Evolutionary conservation across 2,113 vertebrate genomes (phyloP).

Genomic region (rat (Rattus norvegicus)): GRCr8 NC_086025.1:57043001-57043500

Average conservation of each 20-base stretch:
- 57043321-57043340: not conserved
- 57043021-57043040: not conserved
- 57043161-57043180: too few species aligned
- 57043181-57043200: not conserved
- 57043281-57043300: not conserved
- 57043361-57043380: not conserved
- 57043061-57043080: not conserved
- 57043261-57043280: not conserved
- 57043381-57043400: not conserved
- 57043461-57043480: not conserved
- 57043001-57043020: too few species aligned
- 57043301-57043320: not conserved
- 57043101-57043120: not conserved
- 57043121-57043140: not conserved
- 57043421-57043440: not conserved
- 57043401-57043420: conserved; percentile 4
- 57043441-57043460: conserved; percentile 16
- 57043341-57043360: not conserved
- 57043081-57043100: not conserved
- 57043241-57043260: not conserved
- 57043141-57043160: not conserved
- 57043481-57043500: not conserved
- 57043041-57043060: not conserved
- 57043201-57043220: not conserved
- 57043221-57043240: not conserved